These are phyloP conservation scores for Gymnobelideus leadbeateri DNA, from an alignment of 2,113 vertebrate species.

Conservation along the genomic window DNA sequence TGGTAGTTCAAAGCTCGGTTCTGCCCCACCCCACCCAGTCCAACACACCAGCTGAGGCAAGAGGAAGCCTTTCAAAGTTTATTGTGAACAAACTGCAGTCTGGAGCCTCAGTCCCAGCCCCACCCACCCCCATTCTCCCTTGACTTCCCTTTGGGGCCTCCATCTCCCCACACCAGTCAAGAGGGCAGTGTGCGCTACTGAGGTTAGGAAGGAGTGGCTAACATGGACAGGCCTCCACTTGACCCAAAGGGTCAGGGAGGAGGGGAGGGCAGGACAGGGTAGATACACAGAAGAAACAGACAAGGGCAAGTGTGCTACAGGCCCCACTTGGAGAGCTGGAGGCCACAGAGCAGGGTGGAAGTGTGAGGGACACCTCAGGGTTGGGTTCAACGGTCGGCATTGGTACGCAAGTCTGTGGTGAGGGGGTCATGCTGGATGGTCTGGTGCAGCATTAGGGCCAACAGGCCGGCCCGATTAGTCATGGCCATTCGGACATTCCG, in stretches of 20 bases:
- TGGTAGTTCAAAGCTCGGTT: neutral
- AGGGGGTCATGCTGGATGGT: slow-evolving; percentile 95
- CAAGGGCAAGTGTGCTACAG: neutral
- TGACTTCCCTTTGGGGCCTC: too few species aligned
- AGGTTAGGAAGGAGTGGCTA: neutral
- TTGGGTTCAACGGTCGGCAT: slow-evolving; percentile 89
- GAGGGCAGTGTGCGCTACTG: neutral
- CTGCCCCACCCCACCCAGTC: neutral
- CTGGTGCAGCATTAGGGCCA: slow-evolving; percentile 95
- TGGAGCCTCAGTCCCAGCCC: neutral
- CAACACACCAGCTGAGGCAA: neutral
- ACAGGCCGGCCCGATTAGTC: slow-evolving; percentile 94
- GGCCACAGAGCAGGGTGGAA: too few species aligned
- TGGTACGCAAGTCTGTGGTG: slow-evolving; percentile 92
- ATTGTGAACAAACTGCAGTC: neutral
- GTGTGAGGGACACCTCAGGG: neutral
- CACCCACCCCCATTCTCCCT: too few species aligned
- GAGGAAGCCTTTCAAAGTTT: neutral
- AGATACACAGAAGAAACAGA: neutral
- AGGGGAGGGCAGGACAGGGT: neutral
- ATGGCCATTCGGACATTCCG: slow-evolving; percentile 94
- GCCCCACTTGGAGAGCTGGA: neutral
- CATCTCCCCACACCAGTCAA: too few species aligned
- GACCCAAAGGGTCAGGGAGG: neutral
- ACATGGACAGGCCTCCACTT: neutral